Evolutionary conservation across 1,140 invertebrate genomes (phyloP).

Genomic region (Sinonovacula constricta): DNA sequence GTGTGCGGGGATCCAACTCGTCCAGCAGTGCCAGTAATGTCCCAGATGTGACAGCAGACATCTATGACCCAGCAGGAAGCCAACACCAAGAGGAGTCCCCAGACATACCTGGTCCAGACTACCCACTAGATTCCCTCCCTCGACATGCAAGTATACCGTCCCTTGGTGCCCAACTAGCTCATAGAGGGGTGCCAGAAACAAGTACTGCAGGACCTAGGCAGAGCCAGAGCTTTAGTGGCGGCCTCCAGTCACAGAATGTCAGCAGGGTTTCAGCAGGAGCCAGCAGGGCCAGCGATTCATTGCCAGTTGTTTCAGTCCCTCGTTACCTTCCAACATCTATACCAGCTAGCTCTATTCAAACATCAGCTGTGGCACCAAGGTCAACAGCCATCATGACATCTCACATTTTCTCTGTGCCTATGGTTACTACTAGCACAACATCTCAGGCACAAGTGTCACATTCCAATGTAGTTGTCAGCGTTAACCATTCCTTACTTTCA

Average conservation of each 20-base stretch:
- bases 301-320: constrained; percentile 7
- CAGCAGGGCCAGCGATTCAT: neutral
- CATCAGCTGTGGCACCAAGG: constrained; percentile 1
- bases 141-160: constrained; percentile 37
- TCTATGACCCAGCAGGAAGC: constrained; percentile 19
- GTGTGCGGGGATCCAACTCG: neutral
- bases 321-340: neutral
- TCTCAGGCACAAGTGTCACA: constrained; percentile 31
- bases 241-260: too few relatives aligned
- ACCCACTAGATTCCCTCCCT: constrained; percentile 47
- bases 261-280: neutral
- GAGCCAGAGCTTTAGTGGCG: neutral
- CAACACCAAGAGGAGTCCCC: neutral
- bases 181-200: neutral
- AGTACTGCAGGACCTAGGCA: neutral
- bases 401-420: constrained; percentile 16
- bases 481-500: neutral
- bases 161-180: neutral
- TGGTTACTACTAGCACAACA: neutral
- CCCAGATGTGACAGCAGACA: constrained; percentile 46
- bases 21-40: constrained; percentile 12
- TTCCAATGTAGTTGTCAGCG: constrained; percentile 36
- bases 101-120: constrained; percentile 18
- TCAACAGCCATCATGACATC: neutral
- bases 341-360: neutral